A percentile compares a stretch with the other conserved stretches of the same genome.
Evolutionary conservation across 2,888 invertebrate species (phyloP).

Genomic region (Mongoloraphidia duomilia): DNA sequence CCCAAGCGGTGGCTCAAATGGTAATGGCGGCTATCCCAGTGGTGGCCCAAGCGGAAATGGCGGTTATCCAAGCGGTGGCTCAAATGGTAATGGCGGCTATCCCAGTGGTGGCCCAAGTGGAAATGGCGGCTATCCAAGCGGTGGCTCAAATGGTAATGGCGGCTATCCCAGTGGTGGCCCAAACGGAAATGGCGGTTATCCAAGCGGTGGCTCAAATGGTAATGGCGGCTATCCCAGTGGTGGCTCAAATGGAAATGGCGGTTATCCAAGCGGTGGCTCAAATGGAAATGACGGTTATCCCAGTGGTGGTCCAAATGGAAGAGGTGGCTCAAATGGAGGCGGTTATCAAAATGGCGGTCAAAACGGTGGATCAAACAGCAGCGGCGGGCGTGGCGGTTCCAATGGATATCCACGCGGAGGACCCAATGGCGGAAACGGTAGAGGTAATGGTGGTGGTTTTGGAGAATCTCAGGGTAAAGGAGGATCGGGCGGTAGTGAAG

Average conservation of each 20-base stretch:
- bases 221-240: slow-evolving; percentile 15
- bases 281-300: slow-evolving; percentile 17
- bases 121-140: slow-evolving; percentile 4
- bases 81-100: slow-evolving; percentile 12
- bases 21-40: slow-evolving; percentile 20
- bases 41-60: slow-evolving; percentile 13
- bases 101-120: slow-evolving; percentile 6
- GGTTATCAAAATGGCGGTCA: slow-evolving; percentile 11
- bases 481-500: slow-evolving; percentile 11
- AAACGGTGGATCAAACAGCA: slow-evolving; percentile 1
- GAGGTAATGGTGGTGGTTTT: slow-evolving; percentile 7
- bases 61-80: slow-evolving; percentile 17
- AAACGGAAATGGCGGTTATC: slow-evolving; percentile 15
- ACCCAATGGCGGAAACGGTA: slow-evolving; percentile 9
- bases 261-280: slow-evolving; percentile 17
- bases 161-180: slow-evolving; percentile 17
- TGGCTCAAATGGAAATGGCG: slow-evolving; percentile 11
- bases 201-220: slow-evolving; percentile 16
- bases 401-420: slow-evolving; percentile 7
- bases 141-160: slow-evolving; percentile 7
- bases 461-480: slow-evolving; percentile 2
- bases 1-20: slow-evolving; percentile 17
- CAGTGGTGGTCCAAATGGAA: slow-evolving; percentile 22
- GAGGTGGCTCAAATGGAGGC: slow-evolving; percentile 18
- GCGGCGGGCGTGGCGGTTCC: slow-evolving; percentile 10